Conservation (phyloP, 2,797 vertebrate genomes). For the Pipistrellus nathusii region DNA sequence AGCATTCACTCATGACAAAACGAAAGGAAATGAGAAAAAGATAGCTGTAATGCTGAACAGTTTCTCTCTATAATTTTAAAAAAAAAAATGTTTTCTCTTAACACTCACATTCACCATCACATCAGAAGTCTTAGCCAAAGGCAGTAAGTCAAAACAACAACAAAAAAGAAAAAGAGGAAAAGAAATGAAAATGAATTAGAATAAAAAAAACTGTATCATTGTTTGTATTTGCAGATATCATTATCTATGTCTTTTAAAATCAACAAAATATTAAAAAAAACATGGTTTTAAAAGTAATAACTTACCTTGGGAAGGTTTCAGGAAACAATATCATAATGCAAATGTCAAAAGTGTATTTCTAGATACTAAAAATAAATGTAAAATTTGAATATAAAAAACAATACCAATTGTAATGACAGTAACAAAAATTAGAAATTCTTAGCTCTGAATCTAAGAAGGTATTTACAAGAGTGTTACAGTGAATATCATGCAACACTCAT, state of each 20-base stretch:
- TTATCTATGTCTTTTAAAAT: not conserved
- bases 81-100: not conserved
- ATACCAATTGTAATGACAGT: not conserved
- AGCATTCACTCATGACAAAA: not conserved
- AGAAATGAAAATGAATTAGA: not conserved
- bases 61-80: not conserved
- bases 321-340: not conserved
- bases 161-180: not conserved
- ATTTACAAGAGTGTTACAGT: not conserved
- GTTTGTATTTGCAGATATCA: not conserved
- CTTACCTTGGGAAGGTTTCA: not conserved
- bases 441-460: not conserved
- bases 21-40: not conserved
- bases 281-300: not conserved
- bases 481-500: not conserved
- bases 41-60: not conserved
- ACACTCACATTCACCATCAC: not conserved
- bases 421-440: not conserved
- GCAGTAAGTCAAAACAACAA: not conserved
- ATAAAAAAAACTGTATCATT: not conserved
- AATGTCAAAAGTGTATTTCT: not conserved
- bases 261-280: not conserved
- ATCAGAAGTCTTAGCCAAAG: not conserved
- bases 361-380: not conserved
- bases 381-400: not conserved